Percentiles rank a stretch among this genome's conserved stretches.
These are phyloP conservation scores for Phyto melanocephala DNA, from an alignment of 2,888 invertebrate species.

Conservation along the genomic window DNA sequence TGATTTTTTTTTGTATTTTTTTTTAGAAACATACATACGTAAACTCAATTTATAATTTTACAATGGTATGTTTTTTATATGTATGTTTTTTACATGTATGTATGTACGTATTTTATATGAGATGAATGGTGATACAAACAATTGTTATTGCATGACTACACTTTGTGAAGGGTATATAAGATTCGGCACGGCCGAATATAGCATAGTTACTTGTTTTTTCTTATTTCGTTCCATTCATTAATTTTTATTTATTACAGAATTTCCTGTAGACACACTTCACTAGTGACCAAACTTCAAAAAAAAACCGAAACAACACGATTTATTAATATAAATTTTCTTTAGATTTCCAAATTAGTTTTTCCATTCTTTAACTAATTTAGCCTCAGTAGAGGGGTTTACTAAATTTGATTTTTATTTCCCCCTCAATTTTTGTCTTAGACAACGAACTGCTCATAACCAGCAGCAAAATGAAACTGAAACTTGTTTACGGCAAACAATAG, in stretches of 20 bases:
- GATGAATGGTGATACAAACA: too few relatives aligned
- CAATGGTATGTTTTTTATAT: too few relatives aligned
- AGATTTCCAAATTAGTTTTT: conserved; percentile 30
- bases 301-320: conserved; percentile 41
- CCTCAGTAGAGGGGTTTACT: conserved; percentile 8
- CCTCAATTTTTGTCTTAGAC: conserved; percentile 30
- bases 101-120: too few relatives aligned
- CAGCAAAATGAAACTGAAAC: conserved; percentile 69
- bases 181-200: too few relatives aligned
- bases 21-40: too few relatives aligned
- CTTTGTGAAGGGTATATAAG: too few relatives aligned
- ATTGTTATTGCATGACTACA: too few relatives aligned
- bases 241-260: conserved; percentile 61
- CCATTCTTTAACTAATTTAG: not conserved
- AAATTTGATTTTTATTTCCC: not conserved
- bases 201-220: too few relatives aligned
- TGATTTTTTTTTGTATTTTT: too few relatives aligned
- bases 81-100: too few relatives aligned
- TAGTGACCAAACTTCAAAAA: conserved; percentile 54
- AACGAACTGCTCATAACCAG: conserved; percentile 65
- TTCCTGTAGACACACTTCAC: conserved; percentile 63
- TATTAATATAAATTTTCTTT: not conserved
- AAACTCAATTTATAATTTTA: too few relatives aligned
- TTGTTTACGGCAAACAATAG: conserved; percentile 59
- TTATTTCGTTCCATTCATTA: conserved; percentile 60